These are phyloP conservation scores for Amphiura filiformis DNA, from an alignment of 35 echinoderm and acorn worm species.

Conservation along the genomic window DNA sequence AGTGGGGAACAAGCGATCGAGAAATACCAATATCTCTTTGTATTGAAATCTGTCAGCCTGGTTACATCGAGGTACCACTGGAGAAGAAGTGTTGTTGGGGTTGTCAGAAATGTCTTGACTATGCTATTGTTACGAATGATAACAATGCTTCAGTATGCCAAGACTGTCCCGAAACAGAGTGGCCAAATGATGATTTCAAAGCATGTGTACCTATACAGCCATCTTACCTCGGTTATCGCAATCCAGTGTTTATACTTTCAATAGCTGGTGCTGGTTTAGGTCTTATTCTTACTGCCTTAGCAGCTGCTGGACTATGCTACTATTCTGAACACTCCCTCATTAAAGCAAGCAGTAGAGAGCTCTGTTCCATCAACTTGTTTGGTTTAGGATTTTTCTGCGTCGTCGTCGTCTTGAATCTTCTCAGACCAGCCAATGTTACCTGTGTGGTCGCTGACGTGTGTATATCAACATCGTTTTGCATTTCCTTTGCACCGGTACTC, in stretches of 20 bases:
- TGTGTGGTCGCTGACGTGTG: slow-evolving; percentile 12
- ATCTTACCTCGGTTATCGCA: not conserved
- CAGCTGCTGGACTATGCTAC: not conserved
- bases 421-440: not conserved
- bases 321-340: slow-evolving; percentile 14
- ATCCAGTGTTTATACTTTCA: not conserved
- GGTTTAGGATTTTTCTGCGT: slow-evolving; percentile 11
- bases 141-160: not conserved
- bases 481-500: slow-evolving; percentile 39
- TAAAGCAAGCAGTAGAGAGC: slow-evolving; percentile 49
- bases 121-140: not conserved
- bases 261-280: not conserved
- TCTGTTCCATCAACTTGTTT: slow-evolving; percentile 27
- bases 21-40: not conserved
- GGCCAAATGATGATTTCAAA: slow-evolving; percentile 20
- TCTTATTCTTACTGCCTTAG: not conserved
- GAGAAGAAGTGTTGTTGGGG: slow-evolving; percentile 35
- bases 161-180: not conserved
- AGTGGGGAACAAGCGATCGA: not conserved
- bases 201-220: not conserved
- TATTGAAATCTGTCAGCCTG: not conserved
- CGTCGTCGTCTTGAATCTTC: slow-evolving; percentile 19
- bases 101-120: not conserved
- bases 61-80: not conserved
- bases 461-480: not conserved